Evolutionary conservation across 2,888 invertebrate species (phyloP).

Genomic region (Pterobdella sp.): DNA sequence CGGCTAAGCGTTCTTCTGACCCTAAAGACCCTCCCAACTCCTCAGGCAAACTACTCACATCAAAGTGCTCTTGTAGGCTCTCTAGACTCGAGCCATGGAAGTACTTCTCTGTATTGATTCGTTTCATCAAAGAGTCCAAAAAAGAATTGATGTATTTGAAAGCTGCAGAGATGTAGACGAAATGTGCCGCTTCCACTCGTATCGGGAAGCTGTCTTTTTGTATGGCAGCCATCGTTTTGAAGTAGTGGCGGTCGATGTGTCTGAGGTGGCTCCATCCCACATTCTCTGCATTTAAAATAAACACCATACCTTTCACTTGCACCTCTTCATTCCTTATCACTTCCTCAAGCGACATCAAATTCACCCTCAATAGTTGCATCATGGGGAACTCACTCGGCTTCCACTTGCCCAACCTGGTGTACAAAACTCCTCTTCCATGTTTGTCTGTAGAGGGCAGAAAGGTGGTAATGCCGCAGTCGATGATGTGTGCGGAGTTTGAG

Average conservation of each 20-base stretch:
- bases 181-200: slow-evolving; percentile 76
- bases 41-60: slow-evolving; percentile 55
- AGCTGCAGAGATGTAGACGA: slow-evolving; percentile 78
- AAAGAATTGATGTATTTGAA: too few species aligned
- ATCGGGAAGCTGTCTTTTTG: slow-evolving; percentile 68
- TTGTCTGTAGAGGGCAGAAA: slow-evolving; percentile 44
- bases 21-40: slow-evolving; percentile 57
- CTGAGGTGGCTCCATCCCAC: slow-evolving; percentile 53
- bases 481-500: background rate
- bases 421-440: slow-evolving; percentile 42
- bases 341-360: slow-evolving; percentile 55
- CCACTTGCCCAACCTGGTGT: slow-evolving; percentile 49
- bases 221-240: slow-evolving; percentile 38
- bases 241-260: slow-evolving; percentile 40
- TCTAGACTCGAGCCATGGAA: slow-evolving; percentile 54
- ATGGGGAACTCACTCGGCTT: slow-evolving; percentile 46
- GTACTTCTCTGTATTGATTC: slow-evolving; percentile 74
- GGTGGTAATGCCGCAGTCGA: background rate
- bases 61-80: slow-evolving; percentile 54
- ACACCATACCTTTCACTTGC: slow-evolving; percentile 56
- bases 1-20: slow-evolving; percentile 35
- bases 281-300: slow-evolving; percentile 52
- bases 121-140: slow-evolving; percentile 80
- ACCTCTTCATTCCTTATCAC: slow-evolving; percentile 54
- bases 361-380: slow-evolving; percentile 56